Conservation (phyloP, 2,797 vertebrate species). For the Sebastes alutus region DNA sequence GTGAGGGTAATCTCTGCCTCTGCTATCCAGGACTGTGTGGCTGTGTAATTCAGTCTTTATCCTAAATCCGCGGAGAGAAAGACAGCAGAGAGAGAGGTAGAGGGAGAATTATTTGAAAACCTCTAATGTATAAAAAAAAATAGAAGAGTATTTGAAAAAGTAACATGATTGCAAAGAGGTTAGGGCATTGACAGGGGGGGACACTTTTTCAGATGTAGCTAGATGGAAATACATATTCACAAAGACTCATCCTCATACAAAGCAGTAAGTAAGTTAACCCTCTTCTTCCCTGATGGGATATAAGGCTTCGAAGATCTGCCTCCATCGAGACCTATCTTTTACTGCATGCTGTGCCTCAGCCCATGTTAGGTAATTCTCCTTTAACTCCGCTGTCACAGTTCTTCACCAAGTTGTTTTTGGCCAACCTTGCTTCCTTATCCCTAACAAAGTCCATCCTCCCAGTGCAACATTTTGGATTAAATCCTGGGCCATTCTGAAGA, state of each 20-base stretch:
- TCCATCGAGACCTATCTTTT: not conserved
- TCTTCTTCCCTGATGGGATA: not conserved
- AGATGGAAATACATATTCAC: not conserved
- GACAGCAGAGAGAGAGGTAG: conserved; percentile 15
- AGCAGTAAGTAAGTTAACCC: not conserved
- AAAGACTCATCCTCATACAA: not conserved
- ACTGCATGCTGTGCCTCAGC: not conserved
- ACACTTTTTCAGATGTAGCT: not conserved
- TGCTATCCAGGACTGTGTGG: conserved; percentile 73
- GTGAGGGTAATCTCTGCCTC: conserved; percentile 75
- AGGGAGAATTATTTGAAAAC: conserved; percentile 36
- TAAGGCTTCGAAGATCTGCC: not conserved
- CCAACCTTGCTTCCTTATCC: not conserved
- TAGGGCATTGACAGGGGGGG: not conserved
- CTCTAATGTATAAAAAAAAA: conserved; percentile 26
- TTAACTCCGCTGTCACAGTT: not conserved
- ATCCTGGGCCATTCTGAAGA: not conserved
- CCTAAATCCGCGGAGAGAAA: conserved; percentile 63
- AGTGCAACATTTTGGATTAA: not conserved
- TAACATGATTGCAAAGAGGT: conserved; percentile 22
- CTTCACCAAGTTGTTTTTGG: not conserved
- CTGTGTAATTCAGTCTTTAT: conserved; percentile 75
- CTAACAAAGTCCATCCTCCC: not conserved
- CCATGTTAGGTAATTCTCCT: not conserved
- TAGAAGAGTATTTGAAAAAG: conserved; percentile 12